Conservation (phyloP, 92 coral and sea anemone genomes). For the Plumapathes pennacea region DNA sequence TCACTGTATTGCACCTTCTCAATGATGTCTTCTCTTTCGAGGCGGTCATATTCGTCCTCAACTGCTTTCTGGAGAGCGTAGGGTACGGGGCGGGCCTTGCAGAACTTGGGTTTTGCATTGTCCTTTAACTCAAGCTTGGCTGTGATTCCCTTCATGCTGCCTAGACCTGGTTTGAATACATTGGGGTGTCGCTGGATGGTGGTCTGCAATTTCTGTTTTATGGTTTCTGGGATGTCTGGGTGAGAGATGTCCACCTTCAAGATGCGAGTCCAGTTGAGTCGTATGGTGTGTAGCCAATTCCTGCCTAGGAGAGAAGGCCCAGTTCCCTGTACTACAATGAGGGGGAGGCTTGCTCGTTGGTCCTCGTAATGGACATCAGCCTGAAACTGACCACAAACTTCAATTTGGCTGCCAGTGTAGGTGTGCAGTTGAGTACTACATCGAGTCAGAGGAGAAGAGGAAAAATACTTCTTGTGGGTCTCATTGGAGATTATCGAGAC, state of each 20-base stretch:
- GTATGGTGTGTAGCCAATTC: conserved; percentile 8
- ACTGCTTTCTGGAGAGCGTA: conserved; percentile 45
- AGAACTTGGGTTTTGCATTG: conserved; percentile 45
- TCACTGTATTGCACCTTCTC: conserved; percentile 43
- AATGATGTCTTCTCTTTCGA: conserved; percentile 47
- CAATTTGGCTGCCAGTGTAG: conserved; percentile 38
- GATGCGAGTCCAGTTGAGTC: conserved; percentile 41
- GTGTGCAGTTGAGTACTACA: conserved; percentile 39
- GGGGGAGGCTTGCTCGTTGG: conserved; percentile 46
- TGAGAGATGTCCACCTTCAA: conserved; percentile 3
- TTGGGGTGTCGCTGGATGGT: conserved; percentile 27
- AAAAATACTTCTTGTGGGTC: conserved; percentile 38
- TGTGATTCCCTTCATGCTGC: conserved; percentile 46
- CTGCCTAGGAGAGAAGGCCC: conserved; percentile 59
- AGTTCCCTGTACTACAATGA: conserved; percentile 41
- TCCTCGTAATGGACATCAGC: conserved; percentile 32
- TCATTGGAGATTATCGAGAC: conserved; percentile 32
- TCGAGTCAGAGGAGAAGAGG: conserved; percentile 33
- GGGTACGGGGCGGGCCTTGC: conserved; percentile 50
- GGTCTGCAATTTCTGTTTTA: conserved; percentile 21
- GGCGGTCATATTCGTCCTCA: conserved; percentile 51
- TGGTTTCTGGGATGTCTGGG: conserved; percentile 2
- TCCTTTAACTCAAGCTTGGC: conserved; percentile 45
- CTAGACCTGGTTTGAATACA: conserved; percentile 38
- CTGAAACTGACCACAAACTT: conserved; percentile 39